Evolutionary conservation across 2,797 vertebrate species (phyloP).

Genomic region (Muscicapa comitata): DNA sequence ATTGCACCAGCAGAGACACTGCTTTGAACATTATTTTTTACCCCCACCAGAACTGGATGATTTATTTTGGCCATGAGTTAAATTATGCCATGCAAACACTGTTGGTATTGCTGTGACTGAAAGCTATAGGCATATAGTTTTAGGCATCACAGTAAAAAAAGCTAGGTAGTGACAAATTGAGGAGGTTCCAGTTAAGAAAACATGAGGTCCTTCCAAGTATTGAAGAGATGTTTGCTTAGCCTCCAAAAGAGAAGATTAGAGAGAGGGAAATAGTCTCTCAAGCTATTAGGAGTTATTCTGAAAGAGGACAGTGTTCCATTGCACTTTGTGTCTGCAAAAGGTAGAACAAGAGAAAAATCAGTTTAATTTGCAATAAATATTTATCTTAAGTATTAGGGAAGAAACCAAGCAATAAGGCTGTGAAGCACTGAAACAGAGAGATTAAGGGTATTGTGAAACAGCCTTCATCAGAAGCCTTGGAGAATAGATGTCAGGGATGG

Average conservation of each 20-base stretch:
- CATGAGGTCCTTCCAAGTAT: neutral
- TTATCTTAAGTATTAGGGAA: conserved; percentile 14
- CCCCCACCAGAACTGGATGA: neutral
- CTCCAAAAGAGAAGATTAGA: neutral
- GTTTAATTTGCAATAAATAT: conserved; percentile 50
- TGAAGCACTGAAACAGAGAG: conserved; percentile 2
- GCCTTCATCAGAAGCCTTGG: neutral
- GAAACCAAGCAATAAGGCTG: neutral
- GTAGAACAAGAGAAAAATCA: neutral
- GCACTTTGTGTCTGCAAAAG: neutral
- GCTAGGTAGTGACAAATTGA: neutral
- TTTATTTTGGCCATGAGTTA: neutral
- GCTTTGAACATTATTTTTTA: neutral
- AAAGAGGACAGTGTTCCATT: neutral
- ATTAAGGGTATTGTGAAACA: neutral
- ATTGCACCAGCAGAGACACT: neutral
- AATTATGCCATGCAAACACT: neutral
- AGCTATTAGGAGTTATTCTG: neutral
- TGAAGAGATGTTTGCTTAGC: neutral
- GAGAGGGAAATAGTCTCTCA: neutral
- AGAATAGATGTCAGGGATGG: neutral
- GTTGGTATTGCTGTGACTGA: neutral
- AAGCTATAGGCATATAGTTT: neutral
- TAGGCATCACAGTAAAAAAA: neutral
- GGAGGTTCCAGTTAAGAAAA: neutral